Base-by-base conservation (phyloP, 2,113 vertebrate genomes). In the Vanacampus margaritifer region DNA sequence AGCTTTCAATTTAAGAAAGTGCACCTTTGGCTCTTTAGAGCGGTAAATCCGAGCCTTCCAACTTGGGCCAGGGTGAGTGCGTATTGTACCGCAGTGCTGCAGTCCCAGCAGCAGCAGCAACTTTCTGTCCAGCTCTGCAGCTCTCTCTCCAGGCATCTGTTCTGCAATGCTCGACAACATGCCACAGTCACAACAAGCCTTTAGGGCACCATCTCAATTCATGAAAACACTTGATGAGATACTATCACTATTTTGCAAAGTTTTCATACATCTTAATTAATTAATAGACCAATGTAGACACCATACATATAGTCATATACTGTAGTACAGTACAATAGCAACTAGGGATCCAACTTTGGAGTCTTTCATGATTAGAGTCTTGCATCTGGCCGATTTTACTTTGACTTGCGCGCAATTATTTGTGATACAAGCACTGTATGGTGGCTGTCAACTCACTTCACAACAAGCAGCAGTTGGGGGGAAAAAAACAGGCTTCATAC, bases 71-170 rank as follows among this genome's bases (percentile, higher is more conserved):
- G 78, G 81, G 79, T 65, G 64, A 79, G 81, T 77, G 69, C 72
- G 80, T 81, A 65, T 71, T 79, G 75, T 89, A 84, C 87, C 80
- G 87, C 91, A 89, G 76, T 90, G 89, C 87, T 90, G 90, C 87
- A 88, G 88, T 87, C 81, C 37, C 76, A 82, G 68, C 76, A 84
- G 76, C 76, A 82, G 64, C 79, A 56, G 72, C 83, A 78, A 66
- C 76, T 71, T 72, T 72, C 63, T 74, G 61, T 79, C 70, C 54
- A 66, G 75, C 76, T 62, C 37, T 80, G 78, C 85, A 85, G 79
- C 75, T 79, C 75, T 79, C 81, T 80, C 78, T 71, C 64, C 81
- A 77, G 78, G 62, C 75, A 46, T 65, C 78, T 75, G 68, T 87
- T 81, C 43, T 84, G 88, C 84, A 88, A 72, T 81, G 69, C 76